Percentiles rank a stretch among this genome's conserved stretches.
phyloP scores from a whole-genome alignment of 2,888 invertebrate genomes.

The Campoplex capitator region DNA sequence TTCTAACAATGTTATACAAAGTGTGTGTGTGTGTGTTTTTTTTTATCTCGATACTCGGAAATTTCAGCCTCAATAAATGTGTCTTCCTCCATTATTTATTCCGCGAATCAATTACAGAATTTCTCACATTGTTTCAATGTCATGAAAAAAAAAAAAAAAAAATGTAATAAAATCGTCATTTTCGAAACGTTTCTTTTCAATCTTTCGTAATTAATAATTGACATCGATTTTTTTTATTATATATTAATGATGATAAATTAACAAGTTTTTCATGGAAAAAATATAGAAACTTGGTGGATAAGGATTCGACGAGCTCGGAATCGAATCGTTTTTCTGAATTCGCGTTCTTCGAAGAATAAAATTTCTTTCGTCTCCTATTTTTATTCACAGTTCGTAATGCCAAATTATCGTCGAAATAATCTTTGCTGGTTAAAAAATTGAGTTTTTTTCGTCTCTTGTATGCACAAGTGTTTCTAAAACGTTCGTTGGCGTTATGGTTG shows the following conservation, averaged over 20 bases:
- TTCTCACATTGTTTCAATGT: neutral
- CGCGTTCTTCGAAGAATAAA: neutral
- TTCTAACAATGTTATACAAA: neutral
- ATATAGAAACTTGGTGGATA: too few species aligned
- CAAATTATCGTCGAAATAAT: neutral
- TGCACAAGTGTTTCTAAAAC: slow-evolving; percentile 21
- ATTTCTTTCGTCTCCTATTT: neutral
- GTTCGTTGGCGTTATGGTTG: neutral
- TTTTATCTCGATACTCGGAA: neutral
- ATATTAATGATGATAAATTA: too few species aligned
- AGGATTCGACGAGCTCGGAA: too few species aligned
- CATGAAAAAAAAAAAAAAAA: too few species aligned
- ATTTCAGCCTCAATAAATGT: neutral
- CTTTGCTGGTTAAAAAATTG: neutral
- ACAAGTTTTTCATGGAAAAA: too few species aligned
- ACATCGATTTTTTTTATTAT: too few species aligned
- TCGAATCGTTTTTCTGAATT: neutral
- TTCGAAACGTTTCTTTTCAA: neutral
- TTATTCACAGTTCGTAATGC: neutral
- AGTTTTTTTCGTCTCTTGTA: neutral
- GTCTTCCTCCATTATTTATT: neutral
- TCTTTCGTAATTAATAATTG: too few species aligned
- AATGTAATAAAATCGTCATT: neutral
- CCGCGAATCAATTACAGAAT: neutral
- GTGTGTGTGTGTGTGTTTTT: too few species aligned